Conservation (phyloP, 1,140 invertebrate species). For the Battus philenor region DNA sequence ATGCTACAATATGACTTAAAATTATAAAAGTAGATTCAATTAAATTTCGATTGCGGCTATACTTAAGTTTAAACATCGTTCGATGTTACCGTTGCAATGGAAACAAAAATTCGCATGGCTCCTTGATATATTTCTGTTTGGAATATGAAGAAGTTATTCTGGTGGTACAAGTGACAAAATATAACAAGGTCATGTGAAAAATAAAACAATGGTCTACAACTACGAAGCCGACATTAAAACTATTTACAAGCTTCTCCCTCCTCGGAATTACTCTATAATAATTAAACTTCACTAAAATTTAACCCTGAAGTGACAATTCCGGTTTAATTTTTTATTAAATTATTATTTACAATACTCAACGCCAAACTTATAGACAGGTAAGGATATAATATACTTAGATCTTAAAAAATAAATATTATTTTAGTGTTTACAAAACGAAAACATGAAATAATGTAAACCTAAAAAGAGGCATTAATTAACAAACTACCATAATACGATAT, state of each 20-base stretch:
- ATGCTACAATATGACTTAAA: constrained; percentile 25
- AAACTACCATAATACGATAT: constrained; percentile 69
- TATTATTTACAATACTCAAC: constrained; percentile 51
- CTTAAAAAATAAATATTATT: constrained; percentile 39
- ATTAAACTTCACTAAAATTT: constrained; percentile 27
- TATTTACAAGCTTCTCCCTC: constrained; percentile 60
- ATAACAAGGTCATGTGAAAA: constrained; percentile 21
- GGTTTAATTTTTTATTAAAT: constrained; percentile 38
- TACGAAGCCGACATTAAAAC: constrained; percentile 28
- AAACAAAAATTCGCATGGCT: too few species aligned
- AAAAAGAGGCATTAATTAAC: constrained; percentile 66
- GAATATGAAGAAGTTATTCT: too few species aligned
- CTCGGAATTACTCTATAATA: constrained; percentile 22
- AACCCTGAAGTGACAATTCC: constrained; percentile 57
- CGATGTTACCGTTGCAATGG: constrained; percentile 10
- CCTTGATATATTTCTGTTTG: too few species aligned
- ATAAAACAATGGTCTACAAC: constrained; percentile 17
- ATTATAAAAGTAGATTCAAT: constrained; percentile 25
- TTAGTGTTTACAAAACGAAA: constrained; percentile 40
- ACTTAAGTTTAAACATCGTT: constrained; percentile 17
- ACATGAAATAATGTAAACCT: constrained; percentile 47
- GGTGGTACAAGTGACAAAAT: neutral
- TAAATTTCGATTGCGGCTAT: constrained; percentile 16
- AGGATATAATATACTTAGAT: constrained; percentile 26
- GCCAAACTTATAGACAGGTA: constrained; percentile 24